Conservation (phyloP, 2,113 vertebrate species). For the Erpornis zantholeuca region DNA sequence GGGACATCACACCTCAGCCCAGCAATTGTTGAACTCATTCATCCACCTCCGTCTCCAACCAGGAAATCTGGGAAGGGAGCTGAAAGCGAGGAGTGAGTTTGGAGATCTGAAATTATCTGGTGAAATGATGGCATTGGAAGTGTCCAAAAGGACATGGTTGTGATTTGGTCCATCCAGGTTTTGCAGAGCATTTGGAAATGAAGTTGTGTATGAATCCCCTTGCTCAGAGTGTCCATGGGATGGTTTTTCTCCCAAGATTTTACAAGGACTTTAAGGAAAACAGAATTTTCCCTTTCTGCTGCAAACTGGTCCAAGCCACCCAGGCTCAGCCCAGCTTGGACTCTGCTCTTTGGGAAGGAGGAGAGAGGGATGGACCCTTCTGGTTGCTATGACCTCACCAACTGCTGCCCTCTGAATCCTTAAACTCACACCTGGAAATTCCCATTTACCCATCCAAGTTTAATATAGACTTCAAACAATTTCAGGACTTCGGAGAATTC, state of each 20-base stretch:
- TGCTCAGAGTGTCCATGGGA: background rate
- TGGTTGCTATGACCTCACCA: background rate
- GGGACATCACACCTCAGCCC: background rate
- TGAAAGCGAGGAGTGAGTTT: background rate
- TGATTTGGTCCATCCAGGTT: background rate
- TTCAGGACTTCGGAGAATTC: background rate
- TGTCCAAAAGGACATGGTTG: background rate
- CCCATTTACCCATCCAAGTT: background rate
- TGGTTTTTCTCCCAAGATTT: background rate
- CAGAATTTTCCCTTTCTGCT: background rate
- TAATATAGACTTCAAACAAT: background rate
- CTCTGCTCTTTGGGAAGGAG: background rate
- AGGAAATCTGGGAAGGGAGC: background rate
- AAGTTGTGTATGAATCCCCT: background rate
- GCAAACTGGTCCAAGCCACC: background rate
- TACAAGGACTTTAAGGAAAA: background rate
- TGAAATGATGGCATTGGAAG: background rate
- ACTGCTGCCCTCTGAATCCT: fast-evolving
- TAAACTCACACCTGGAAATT: background rate
- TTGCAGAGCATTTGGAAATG: background rate
- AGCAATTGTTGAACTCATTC: background rate
- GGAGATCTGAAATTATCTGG: background rate
- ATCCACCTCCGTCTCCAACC: background rate
- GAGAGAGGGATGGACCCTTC: background rate
- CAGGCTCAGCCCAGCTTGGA: background rate